Evolutionary conservation across 2,888 invertebrate species (phyloP).

Genomic region (Heliconius sara): DNA sequence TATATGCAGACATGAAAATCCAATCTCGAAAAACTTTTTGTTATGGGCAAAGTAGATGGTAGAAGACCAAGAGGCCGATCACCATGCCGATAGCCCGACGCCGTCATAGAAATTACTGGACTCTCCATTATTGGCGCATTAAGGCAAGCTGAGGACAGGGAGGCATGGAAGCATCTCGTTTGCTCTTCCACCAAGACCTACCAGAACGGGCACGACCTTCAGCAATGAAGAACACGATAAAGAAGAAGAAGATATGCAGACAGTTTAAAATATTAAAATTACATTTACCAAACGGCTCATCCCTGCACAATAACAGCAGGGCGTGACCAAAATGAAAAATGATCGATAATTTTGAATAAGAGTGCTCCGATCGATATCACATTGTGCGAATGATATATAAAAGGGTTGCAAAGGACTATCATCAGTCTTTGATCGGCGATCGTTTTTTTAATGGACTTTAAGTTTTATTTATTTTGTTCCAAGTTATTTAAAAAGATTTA

Average conservation of each 20-base stretch:
- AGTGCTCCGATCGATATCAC: conserved; percentile 52
- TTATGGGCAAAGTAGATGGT: no score
- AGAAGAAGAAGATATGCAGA: no score
- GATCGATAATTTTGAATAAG: conserved; percentile 54
- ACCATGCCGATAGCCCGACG: no score
- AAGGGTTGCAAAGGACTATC: conserved; percentile 48
- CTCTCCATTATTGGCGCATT: no score
- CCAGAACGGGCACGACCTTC: no score
- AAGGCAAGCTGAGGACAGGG: no score
- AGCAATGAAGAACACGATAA: no score
- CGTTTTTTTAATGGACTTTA: conserved; percentile 41
- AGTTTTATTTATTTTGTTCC: conserved; percentile 33
- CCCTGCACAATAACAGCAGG: conserved; percentile 39
- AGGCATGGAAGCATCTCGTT: no score
- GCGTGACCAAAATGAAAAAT: conserved; percentile 52
- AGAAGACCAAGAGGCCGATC: no score
- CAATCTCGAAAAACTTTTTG: no score
- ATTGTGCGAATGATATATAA: conserved; percentile 54
- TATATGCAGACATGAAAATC: neutral
- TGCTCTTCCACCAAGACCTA: no score
- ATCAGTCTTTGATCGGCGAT: conserved; percentile 52
- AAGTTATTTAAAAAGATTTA: conserved; percentile 30
- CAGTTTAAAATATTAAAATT: neutral
- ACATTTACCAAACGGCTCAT: neutral
- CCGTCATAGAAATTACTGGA: no score